Evolutionary conservation across 2,113 vertebrate genomes (phyloP), one percentile per base, ranked within the genome.

Genomic region (Xiphorhynchus elegans): DNA sequence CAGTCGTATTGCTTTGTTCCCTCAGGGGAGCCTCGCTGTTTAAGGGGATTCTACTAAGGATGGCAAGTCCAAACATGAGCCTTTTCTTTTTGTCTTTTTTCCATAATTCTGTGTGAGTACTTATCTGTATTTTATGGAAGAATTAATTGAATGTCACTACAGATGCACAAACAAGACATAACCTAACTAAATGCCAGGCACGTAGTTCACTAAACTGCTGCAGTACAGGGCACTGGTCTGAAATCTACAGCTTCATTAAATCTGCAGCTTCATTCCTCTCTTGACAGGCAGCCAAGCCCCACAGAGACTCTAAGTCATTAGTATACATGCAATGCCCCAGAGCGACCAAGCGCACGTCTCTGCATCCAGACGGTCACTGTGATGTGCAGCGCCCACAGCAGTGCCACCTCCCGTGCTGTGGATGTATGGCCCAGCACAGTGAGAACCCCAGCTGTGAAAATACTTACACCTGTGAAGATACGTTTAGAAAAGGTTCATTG

Each of bases 211-310:
- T 72, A 52, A 93, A 80, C 70, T 72, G 62, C 84, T 80, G 59
- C 66, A 85, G 63, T 24, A 89, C 64, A 52, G 80, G 72, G 74
- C 60, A 24, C 31, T 84, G 84, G 44, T 87, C 81, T 84, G 50
- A 83, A 91, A 81, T 82, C 93, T 58, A 78, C 84, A 90, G 78
- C 92, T 93, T 86, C 59, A 68, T 86, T 77, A 68, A 89, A 78
- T 76, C 90, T 60, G 63, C 83, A 90, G 79, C 93, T 93, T 91
- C 63, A 69, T 85, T 94, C 78, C 86, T 29, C 46, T 80, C 87
- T 88, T 88, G 90, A 83, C 68, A 74, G 1, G 18, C 81, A 91
- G 89, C 87, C 87, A 90, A 80, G 82, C 64, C 63, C 70, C 2
- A 15, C 40, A 59, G 81, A 66, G 84, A 58, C 69, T 64, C n/a